These are phyloP conservation scores for Rhynchotus rufescens DNA, from an alignment of 2,797 vertebrate genomes.

Conservation along the genomic window DNA sequence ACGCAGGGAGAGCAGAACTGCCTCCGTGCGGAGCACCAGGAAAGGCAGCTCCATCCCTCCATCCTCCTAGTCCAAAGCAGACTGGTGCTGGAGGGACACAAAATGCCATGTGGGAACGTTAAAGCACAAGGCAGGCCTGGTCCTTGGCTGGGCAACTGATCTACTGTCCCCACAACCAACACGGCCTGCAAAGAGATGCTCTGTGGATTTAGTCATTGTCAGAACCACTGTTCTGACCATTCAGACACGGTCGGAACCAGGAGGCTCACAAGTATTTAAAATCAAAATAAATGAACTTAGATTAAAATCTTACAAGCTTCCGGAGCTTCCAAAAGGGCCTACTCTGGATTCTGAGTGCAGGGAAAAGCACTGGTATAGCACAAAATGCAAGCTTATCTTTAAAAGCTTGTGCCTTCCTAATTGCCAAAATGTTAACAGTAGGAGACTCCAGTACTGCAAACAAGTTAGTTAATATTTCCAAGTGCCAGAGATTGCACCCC, in stretches of 20 bases:
- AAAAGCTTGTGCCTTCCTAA: slow-evolving; percentile 28
- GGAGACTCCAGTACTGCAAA: slow-evolving; percentile 31
- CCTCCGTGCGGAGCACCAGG: background rate
- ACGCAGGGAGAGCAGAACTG: background rate
- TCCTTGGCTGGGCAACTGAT: background rate
- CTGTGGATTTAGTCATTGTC: background rate
- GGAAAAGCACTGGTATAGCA: slow-evolving; percentile 11
- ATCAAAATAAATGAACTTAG: slow-evolving; percentile 38
- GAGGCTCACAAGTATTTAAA: background rate
- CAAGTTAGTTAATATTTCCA: slow-evolving; percentile 49
- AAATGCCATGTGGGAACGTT: background rate
- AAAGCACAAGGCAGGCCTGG: background rate
- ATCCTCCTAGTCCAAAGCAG: background rate
- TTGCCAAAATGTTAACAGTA: slow-evolving; percentile 38
- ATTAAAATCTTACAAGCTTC: slow-evolving; percentile 23
- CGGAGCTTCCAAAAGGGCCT: slow-evolving; percentile 24
- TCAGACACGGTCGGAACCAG: background rate
- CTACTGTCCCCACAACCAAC: background rate
- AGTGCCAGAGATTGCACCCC: slow-evolving; percentile 49
- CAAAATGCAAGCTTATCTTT: slow-evolving; percentile 40
- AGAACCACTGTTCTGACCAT: background rate
- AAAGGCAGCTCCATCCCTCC: background rate
- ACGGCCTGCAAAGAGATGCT: background rate
- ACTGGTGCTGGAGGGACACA: background rate
- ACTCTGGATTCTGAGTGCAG: slow-evolving; percentile 22